Evolutionary conservation across 92 coral and sea anemone genomes (phyloP), one percentile per base, ranked within the genome.

Genomic region (Umimayanthus kanabou): DNA sequence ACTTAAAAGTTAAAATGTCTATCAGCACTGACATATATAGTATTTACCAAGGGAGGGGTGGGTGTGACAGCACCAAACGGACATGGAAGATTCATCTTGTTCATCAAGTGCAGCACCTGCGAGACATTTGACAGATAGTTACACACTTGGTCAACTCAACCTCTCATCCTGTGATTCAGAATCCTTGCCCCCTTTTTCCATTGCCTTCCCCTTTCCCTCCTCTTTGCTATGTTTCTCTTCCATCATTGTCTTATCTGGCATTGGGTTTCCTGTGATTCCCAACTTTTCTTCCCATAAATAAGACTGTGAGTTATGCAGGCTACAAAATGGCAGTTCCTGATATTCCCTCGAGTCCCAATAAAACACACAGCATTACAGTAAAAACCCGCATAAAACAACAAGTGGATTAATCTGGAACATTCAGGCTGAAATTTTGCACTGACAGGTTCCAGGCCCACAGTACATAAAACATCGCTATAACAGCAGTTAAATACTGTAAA

Each of bases 51-150:
- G 47, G 98, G 99, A 88, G 99, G 99, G 49, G 96, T 90, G 9
- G 97, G 95, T 39, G 98, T 95, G 22, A 89, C 88, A 61, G 91
- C 92, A 47, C 99, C 99, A 95, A 97, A 97, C 39, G 99, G 99
- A 65, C 98, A 95, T 71, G 99, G 99, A 85, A 97, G 95, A 76
- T 97, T 97, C 95, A 97, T 88, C 85, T 92, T 95, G 87, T 97
- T 97, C 99, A 97, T 97, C 85, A 97, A 84, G 90, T 97, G 99
- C 84, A 97, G 92, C 58, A 95, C 99, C 99, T 97, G 79, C 5
- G 55, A 70, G 16, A 64, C 2, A 80, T 29, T 33, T 65, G 14
- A 28, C 16, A 42, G 33, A 50, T 70, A 55, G 43, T 70, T 20
- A 75, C 64, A 66, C 25, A 53, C 83, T 43, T 25, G 70, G 28